Evolutionary conservation across 2,888 invertebrate species (phyloP).

Genomic region (Zonitis immaculata): DNA sequence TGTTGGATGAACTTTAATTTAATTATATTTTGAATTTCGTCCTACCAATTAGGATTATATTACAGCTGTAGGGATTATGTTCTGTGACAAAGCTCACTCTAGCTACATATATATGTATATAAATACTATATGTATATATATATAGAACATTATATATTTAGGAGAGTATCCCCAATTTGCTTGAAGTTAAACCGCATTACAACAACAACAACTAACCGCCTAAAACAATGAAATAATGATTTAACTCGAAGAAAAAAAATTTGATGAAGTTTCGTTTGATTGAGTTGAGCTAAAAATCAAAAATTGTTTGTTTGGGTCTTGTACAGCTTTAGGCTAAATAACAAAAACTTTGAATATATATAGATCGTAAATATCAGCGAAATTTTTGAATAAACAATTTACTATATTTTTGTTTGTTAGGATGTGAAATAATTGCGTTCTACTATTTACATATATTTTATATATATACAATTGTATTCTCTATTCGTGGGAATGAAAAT

Average conservation of each 20-base stretch:
- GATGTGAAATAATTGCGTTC: background rate
- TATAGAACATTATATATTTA: slow-evolving; percentile 13
- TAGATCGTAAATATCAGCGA: too few relatives aligned
- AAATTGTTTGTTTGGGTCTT: slow-evolving; percentile 31
- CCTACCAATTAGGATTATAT: slow-evolving; percentile 43
- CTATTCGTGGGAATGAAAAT: slow-evolving; percentile 24
- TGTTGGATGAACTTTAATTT: background rate
- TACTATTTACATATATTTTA: too few relatives aligned
- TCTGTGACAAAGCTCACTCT: slow-evolving; percentile 25
- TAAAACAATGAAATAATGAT: slow-evolving; percentile 44
- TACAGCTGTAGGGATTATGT: slow-evolving; percentile 41
- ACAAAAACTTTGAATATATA: slow-evolving; percentile 9
- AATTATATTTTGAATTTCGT: background rate
- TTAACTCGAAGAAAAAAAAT: slow-evolving; percentile 42
- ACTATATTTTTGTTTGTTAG: too few relatives aligned
- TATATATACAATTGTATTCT: too few relatives aligned
- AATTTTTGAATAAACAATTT: too few relatives aligned
- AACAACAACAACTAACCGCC: slow-evolving; percentile 31
- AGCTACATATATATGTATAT: too few relatives aligned
- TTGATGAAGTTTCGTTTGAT: slow-evolving; percentile 35
- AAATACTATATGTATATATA: too few relatives aligned
- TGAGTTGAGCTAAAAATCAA: slow-evolving; percentile 35
- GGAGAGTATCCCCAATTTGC: slow-evolving; percentile 24
- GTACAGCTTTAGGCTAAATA: slow-evolving; percentile 27
- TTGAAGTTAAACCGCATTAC: slow-evolving; percentile 30